Base-by-base conservation (phyloP, 2,888 invertebrate genomes). In the Stenodera caucasica region DNA sequence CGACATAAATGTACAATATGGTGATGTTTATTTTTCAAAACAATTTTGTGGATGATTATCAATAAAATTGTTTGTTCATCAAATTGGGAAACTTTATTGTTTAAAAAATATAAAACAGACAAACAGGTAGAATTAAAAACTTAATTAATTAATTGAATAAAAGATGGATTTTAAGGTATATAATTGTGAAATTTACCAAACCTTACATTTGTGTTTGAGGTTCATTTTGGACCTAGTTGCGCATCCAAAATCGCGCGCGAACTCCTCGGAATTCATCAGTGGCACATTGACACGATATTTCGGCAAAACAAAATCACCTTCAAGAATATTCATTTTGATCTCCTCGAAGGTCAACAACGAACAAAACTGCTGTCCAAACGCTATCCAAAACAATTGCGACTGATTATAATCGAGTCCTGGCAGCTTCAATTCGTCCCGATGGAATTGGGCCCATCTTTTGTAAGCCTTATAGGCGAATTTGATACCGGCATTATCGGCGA, bases 401-500 rank as follows among this genome's bases (percentile, higher is more conserved):
- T 89, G 87, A 0, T 85, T 82, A 72, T 85, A 91, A 30, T 78
- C 76, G 0, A 76, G 81, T 8, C 70, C 70, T 7, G 71, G 71
- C 18, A 75, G 64, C 52, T 83, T 82, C 0, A 81, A 79, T 72
- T 93, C 92, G 0, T 81, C 81, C 0, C 87, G 86, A 73, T 72
- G 65, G n/a, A n/a, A n/a, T 8, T 87, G 82, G 14, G 84, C 80
- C 92, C 92, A 94, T 9, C 86, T 84, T 50, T 87, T 84, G 78
- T 94, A 94, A 0, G 94, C 94, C 62, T 87, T 83, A 78, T 95
- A 96, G 0, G 96, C 92, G 76, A 93, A 91, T 77, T 95, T 96
- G 64, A 96, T 87, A 0, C 96, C 96, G 1, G 94, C 96, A 76
- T 96, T 96, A 78, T 96, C 96, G 0, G 96, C 96, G 59, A 96